Base-by-base conservation (phyloP, 2,113 vertebrate species). In the Grantiella picta region DNA sequence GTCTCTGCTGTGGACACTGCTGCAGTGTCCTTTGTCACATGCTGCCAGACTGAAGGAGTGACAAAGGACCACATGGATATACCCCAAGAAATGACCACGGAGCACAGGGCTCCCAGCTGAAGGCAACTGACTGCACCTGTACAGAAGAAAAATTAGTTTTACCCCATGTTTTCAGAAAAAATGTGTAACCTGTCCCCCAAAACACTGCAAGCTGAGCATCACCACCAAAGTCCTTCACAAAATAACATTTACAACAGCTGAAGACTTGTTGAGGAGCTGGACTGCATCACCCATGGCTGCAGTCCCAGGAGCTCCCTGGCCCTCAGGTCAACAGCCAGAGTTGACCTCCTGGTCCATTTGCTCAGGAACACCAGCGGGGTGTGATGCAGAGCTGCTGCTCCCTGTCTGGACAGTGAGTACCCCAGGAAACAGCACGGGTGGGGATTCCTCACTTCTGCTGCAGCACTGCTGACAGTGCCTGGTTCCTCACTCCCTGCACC, bases 51-150 rank as follows among this genome's bases (percentile, higher is more conserved):
- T 4, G 1, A 22, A 15, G 29, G 56, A 60, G 60, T 1, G 0
- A 5, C 10, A 20, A 7, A 42, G 5, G 50, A 7, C 3, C 1
- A 7, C 4, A 8, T 13, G 47, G 38, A 14, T 15, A n/a, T 35
- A 53, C 21, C 25, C 49, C 53, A 20, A 22, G 4, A 40, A 56
- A 33, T 4, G 10, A 9, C 42, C 2, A 0, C 5, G 69, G 68
- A 8, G 36, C 9, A 6, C 36, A 29, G 60, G 33, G 31, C 40
- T 47, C 54, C 33, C 29, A 22, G 23, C 69, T 40, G 49, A 19
- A 42, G 44, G 38, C 14, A 53, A 9, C 36, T 17, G 44, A 10
- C 49, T 45, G 33, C 60, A 24, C 19, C n/a, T 35, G 10, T 6
- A 5, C 2, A 27, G 53, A 12, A 69, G 45, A 15, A 14, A 29